Evolutionary conservation across 2,888 invertebrate genomes (phyloP), one percentile per base, ranked within the genome.

Genomic region (Gymnoscelis rufifasciata): DNA sequence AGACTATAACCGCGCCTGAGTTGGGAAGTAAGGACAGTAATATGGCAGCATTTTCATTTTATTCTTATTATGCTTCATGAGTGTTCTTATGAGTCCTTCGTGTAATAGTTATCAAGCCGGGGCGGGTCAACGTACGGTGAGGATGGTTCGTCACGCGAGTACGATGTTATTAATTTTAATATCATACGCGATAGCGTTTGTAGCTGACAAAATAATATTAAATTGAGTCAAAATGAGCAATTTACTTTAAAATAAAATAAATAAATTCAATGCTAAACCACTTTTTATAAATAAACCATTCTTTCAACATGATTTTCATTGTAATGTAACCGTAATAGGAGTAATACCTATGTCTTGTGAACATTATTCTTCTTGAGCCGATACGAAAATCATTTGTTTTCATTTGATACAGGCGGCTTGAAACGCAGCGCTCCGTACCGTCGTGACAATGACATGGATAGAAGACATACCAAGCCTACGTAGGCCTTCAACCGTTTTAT

Each of bases 101-200:
- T 55, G 52, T 51, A 54, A 47, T 62, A 66, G 64, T 68, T 71
- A 71, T 74, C 60, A 66, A 48, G 66, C 57, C 39, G 62, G 71
- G 66, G 67, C 19, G 63, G 67, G 68, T 70, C 66, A 61, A 56
- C 52, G 63, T 57, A 59, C 64, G 62, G 52, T 57, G 58, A 68
- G 72, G 68, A 71, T 71, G 54, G 47, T 45, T 44, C 55, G 62
- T 56, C 58, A 51, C 55, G 65, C 60, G 60, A 53, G 54, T 59
- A 56, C 50, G 54, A 54, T 64, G 71, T 72, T 78, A 80, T 79
- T 79, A 76, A 78, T 81, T 79, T 78, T 77, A 78, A 78, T 78
- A 26, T 8, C 7, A 2, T 26, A 6, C 8, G 7, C 26, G 5
- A 26, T 6, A n/a, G n/a, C n/a, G n/a, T n/a, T n/a, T n/a, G n/a